Evolutionary conservation across 2,888 invertebrate species (phyloP).

Genomic region (Drosophila mimica): DNA sequence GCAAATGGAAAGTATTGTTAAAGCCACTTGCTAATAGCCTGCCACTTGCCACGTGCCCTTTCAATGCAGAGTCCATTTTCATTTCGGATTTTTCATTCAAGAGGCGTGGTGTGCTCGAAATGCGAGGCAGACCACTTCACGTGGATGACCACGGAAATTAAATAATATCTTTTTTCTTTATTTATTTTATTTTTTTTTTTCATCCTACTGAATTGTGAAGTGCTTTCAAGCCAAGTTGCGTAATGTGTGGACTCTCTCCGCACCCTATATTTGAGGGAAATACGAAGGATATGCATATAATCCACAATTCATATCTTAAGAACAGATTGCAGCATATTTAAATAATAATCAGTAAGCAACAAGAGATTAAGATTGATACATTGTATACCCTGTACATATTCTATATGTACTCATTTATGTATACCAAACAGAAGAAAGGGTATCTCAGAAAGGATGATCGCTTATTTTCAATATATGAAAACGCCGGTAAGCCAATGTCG

Average conservation of each 20-base stretch:
- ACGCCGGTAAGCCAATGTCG: constrained; percentile 60
- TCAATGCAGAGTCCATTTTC: constrained; percentile 45
- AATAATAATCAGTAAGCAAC: background rate
- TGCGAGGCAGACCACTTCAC: constrained; percentile 72
- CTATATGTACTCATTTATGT: background rate
- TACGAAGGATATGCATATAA: background rate
- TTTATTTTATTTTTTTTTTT: constrained; percentile 29
- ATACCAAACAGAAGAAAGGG: background rate
- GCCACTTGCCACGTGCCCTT: constrained; percentile 35
- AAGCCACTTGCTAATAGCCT: constrained; percentile 63
- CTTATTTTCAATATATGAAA: constrained; percentile 9
- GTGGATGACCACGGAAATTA: constrained; percentile 76
- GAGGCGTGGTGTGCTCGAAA: constrained; percentile 44
- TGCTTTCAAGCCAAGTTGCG: constrained; percentile 42
- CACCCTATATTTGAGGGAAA: constrained; percentile 24
- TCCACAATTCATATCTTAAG: background rate
- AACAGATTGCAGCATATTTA: background rate
- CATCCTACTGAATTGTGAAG: constrained; percentile 31
- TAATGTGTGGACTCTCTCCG: constrained; percentile 1
- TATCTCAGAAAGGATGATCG: background rate
- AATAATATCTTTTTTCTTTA: constrained; percentile 60
- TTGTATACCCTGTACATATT: background rate
- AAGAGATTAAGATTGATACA: background rate
- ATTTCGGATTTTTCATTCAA: constrained; percentile 10
- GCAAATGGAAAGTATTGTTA: constrained; percentile 62